Evolutionary conservation across 2,797 vertebrate species (phyloP).

Genomic region (Cuculus canorus): DNA sequence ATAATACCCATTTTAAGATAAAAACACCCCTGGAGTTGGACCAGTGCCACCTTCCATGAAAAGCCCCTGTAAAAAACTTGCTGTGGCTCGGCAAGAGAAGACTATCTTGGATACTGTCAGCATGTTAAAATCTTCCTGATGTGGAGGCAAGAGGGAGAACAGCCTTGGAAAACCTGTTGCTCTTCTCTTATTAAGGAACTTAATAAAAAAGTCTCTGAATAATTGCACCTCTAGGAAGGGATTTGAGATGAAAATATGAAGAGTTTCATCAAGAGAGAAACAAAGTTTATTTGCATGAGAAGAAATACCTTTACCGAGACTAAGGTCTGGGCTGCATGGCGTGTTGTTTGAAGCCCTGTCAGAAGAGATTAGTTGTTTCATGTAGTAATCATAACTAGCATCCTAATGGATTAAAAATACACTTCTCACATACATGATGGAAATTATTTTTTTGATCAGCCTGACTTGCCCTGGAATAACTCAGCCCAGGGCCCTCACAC

Average conservation of each 20-base stretch:
- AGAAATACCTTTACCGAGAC: background rate
- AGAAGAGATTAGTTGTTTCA: conserved; percentile 37
- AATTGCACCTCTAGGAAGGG: conserved; percentile 51
- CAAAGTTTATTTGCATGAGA: conserved; percentile 26
- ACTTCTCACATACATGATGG: background rate
- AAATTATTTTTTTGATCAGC: background rate
- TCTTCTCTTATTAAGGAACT: conserved; percentile 50
- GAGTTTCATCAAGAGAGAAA: conserved; percentile 37
- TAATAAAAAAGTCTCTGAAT: conserved; percentile 58
- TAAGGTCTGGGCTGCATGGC: background rate
- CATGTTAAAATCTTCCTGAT: conserved; percentile 41
- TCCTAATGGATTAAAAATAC: conserved; percentile 3
- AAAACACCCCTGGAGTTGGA: background rate
- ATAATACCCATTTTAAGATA: background rate
- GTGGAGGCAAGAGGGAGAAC: background rate
- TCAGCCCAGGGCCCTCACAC: background rate
- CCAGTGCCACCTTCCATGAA: background rate
- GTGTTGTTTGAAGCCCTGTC: background rate
- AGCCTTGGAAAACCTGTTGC: conserved; percentile 18
- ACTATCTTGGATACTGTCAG: background rate
- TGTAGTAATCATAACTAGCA: conserved; percentile 35
- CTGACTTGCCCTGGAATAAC: background rate
- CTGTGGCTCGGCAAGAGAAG: background rate
- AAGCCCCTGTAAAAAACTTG: background rate
- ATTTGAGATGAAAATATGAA: conserved; percentile 48